Evolutionary conservation across 2,888 invertebrate genomes (phyloP).

Genomic region (Nebria brevicollis): DNA sequence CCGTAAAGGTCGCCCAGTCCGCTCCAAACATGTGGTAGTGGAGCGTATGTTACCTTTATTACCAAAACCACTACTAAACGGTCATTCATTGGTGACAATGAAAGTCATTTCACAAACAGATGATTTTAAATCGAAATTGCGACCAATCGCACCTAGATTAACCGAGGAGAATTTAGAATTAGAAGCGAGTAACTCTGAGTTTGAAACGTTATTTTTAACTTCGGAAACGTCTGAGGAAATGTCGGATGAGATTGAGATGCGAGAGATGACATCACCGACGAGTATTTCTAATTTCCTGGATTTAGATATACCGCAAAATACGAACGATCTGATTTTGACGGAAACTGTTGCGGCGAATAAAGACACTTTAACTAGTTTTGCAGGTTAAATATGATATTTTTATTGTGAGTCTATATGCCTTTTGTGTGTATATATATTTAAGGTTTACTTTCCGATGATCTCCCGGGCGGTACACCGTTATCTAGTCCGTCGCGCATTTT

Average conservation of each 20-base stretch:
- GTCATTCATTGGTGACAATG: constrained; percentile 63
- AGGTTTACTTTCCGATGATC: constrained; percentile 54
- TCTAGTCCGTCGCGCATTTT: constrained; percentile 74
- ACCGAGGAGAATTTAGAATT: neutral
- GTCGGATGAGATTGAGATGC: constrained; percentile 38
- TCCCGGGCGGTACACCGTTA: constrained; percentile 56
- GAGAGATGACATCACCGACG: constrained; percentile 54
- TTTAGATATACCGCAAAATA: constrained; percentile 51
- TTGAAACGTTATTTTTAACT: constrained; percentile 25
- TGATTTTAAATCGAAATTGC: constrained; percentile 38
- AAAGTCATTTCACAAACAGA: constrained; percentile 59
- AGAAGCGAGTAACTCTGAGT: constrained; percentile 23
- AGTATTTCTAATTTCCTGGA: constrained; percentile 55
- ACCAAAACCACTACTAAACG: constrained; percentile 66
- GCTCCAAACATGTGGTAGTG: constrained; percentile 74
- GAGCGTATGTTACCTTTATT: constrained; percentile 78
- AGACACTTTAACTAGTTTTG: constrained; percentile 53
- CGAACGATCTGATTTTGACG: constrained; percentile 46
- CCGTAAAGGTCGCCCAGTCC: constrained; percentile 61
- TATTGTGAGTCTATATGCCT: neutral
- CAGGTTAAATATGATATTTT: constrained; percentile 44
- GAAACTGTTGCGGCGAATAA: constrained; percentile 46
- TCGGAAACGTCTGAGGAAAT: constrained; percentile 43
- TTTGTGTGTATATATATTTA: constrained; percentile 28
- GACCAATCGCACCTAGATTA: constrained; percentile 50